Evolutionary conservation across 2,888 invertebrate genomes (phyloP).

Genomic region (Oxyteleia sp.): DNA sequence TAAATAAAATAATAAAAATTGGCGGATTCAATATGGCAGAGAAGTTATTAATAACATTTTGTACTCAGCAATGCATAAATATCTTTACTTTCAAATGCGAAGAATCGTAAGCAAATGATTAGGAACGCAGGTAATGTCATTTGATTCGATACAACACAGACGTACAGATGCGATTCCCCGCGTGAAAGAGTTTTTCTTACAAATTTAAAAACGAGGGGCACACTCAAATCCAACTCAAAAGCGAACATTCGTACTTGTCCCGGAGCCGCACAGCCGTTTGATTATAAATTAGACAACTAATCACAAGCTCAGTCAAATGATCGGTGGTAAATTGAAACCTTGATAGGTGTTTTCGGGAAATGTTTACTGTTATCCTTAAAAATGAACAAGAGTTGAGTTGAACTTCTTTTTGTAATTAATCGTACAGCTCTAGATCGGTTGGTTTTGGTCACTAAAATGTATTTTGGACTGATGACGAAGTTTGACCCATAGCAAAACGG

Average conservation of each 20-base stretch:
- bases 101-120: slow-evolving; percentile 19
- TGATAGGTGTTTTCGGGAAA: background rate
- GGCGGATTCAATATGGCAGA: too few species aligned
- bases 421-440: background rate
- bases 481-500: slow-evolving; percentile 33
- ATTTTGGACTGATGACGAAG: background rate
- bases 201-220: slow-evolving; percentile 63
- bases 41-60: too few species aligned
- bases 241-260: slow-evolving; percentile 22
- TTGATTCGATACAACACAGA: background rate
- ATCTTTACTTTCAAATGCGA: slow-evolving; percentile 57
- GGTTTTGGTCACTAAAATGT: background rate
- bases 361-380: background rate
- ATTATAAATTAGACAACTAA: slow-evolving; percentile 27
- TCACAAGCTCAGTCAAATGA: background rate
- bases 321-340: background rate
- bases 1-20: too few species aligned
- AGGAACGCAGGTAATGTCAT: slow-evolving; percentile 52
- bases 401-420: slow-evolving; percentile 15
- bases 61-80: too few species aligned
- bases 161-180: slow-evolving; percentile 33
- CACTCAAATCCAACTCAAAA: slow-evolving; percentile 64
- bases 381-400: background rate
- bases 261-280: slow-evolving; percentile 29
- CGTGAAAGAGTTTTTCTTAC: slow-evolving; percentile 27